Evolutionary conservation across 2,113 vertebrate species (phyloP).

Genomic region (Thalassarche chlororhynchos): DNA sequence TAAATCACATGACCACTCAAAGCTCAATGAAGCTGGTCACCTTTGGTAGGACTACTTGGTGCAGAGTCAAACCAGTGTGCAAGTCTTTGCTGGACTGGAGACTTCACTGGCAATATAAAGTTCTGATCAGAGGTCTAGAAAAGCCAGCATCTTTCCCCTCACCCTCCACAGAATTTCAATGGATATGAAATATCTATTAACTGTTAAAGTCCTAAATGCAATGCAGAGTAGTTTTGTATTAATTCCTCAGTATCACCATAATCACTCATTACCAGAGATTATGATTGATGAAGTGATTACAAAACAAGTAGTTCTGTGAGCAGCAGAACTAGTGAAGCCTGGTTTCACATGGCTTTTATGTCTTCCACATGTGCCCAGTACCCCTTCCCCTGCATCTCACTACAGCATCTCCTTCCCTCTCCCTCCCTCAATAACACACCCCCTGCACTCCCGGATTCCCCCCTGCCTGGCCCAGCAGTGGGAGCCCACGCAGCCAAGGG

Average conservation of each 20-base stretch:
- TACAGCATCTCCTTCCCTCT: neutral
- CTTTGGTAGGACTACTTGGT: fast-evolving
- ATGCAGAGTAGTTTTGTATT: neutral
- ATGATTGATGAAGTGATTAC: neutral
- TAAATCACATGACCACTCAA: neutral
- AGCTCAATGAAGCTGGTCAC: neutral
- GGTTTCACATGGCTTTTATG: neutral
- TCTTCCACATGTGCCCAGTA: neutral
- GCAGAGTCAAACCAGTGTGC: neutral
- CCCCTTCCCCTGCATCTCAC: neutral
- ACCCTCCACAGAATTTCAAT: neutral
- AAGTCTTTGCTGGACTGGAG: neutral
- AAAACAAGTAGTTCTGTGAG: neutral
- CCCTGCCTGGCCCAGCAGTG: neutral
- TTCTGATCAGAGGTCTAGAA: neutral
- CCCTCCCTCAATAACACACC: neutral
- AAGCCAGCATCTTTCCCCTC: neutral
- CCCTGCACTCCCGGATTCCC: too few relatives aligned
- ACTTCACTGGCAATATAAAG: neutral
- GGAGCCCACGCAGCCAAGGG: neutral
- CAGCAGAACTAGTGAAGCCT: neutral
- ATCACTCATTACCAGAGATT: neutral
- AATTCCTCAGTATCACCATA: neutral
- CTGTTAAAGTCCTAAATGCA: neutral
- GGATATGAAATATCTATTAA: neutral